Conservation (phyloP, 1,140 invertebrate genomes). For the Euschistus heros region DNA sequence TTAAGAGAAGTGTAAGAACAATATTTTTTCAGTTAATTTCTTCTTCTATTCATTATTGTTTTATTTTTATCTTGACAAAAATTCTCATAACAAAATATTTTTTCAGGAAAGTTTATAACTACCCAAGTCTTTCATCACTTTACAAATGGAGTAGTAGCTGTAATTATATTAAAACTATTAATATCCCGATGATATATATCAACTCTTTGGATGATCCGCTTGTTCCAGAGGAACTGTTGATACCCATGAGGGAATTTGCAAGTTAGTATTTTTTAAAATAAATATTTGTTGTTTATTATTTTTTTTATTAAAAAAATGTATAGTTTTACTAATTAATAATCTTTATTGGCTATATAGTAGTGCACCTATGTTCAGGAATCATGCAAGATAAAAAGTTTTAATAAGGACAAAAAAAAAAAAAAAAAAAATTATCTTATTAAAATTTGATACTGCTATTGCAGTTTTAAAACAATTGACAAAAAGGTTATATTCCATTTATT, state of each 20-base stretch:
- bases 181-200: conserved; percentile 76
- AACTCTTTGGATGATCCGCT: conserved; percentile 83
- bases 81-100: neutral
- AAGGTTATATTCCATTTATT: too few species aligned
- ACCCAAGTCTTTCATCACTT: conserved; percentile 60
- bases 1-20: neutral
- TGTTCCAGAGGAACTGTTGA: conserved; percentile 60
- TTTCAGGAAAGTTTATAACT: conserved; percentile 61
- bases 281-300: neutral
- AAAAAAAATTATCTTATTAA: too few species aligned
- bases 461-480: too few species aligned
- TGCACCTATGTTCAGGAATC: too few species aligned
- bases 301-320: neutral
- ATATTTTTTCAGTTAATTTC: too few species aligned
- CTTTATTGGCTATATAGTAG: neutral
- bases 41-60: too few species aligned
- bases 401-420: too few species aligned
- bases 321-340: neutral
- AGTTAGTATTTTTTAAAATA: conserved; percentile 47
- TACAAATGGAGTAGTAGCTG: conserved; percentile 73
- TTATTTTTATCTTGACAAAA: neutral
- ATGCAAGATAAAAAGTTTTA: too few species aligned
- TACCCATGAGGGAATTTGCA: conserved; percentile 60
- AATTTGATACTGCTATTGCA: too few species aligned
- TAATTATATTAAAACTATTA: conserved; percentile 63